Base-by-base conservation (phyloP, 2,797 vertebrate species). In the Cuculus canorus region DNA sequence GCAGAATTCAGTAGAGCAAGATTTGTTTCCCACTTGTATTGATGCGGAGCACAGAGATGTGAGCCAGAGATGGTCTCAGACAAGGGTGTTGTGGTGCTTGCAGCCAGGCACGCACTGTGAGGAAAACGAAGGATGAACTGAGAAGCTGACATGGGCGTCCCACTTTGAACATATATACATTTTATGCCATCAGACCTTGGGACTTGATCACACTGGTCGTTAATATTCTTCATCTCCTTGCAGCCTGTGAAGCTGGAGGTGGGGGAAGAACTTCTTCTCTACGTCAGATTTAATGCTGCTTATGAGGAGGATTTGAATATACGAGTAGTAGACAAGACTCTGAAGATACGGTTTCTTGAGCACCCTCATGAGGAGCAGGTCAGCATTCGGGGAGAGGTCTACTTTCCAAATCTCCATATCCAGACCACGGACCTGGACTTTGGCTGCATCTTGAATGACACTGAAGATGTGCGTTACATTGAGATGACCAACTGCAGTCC, bases 401-500 rank as follows among this genome's bases (percentile, higher is more conserved):
- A 98, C 86, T 99, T 98, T 81, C 99, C 99, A 6, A 99, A 99
- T 95, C 98, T 99, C 39, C 66, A 52, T 54, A 97, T 99, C 63
- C 97, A 98, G 80, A 96, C 97, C 82, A 97, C 14, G n/a, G 48
- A 81, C 7, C 66, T 99, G 88, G 97, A 99, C 68, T 99, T 99
- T 32, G 98, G 98, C 85, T 99, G 98, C 68, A 97, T 99, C 60
- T 84, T 98, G 39, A 98, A 98, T 11, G 96, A 98, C 86, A 98
- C 98, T 0, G 97, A 98, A 91, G 82, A 76, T 47, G 94, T 96
- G 7, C 97, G 66, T 82, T 95, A 96, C 5, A 5, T 99, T 32
- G 73, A 88, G 7, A 97, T 99, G 82, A 98, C 97, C 86, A 99
- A 99, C 98, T 97, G 95, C 97, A 98, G 98, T 91, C 97, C 97